Evolutionary conservation across 2,797 vertebrate species (phyloP), one percentile per base, ranked within the genome.

Genomic region (Etheostoma perlongum): DNA sequence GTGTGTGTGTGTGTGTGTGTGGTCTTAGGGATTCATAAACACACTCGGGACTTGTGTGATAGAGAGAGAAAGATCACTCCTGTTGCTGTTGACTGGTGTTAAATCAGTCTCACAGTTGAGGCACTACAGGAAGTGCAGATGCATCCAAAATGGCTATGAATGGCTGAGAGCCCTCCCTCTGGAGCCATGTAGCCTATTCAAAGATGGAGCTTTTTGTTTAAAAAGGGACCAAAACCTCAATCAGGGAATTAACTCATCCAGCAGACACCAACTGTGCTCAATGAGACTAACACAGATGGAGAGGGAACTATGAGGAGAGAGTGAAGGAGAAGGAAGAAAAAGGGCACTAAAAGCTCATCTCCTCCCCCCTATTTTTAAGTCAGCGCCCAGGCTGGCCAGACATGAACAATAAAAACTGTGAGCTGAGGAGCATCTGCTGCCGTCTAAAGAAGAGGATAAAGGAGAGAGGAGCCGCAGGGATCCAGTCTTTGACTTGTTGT

Each of bases 171-270:
- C 83, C 85, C 87, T 86, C 84, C 87, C 82, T 88, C 82, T 58
- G 60, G 78, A 90, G 89, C 92, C 91, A 90, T 90, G 92, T 84
- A 91, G 90, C 60, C 83, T 81, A 92, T 90, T 91, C 89, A 92
- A 79, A 92, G 86, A 89, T 30, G 23, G 78, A 76, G 81, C 73
- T 91, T 92, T 94, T 92, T 94, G 93, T 94, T 91, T 93, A 78
- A 88, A 74, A 89, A 72, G 18, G 16, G 57, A 79, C 76, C 78
- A 54, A 87, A 86, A 90, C 74, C 88, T 91, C 84, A 71, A 86
- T 92, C 83, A 75, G 68, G 79, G 90, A 92, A 87, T 89, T 82
- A 92, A 95, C 78, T 93, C 85, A 86, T 91, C 90, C 85, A 89
- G 81, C 89, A 94, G 86, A 93, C 82, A 92, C 76, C 80, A 79